A percentile compares a stretch with the other conserved stretches of the same genome.
phyloP scores from a whole-genome alignment of 2,797 vertebrate genomes.

The Emys orbicularis region DNA sequence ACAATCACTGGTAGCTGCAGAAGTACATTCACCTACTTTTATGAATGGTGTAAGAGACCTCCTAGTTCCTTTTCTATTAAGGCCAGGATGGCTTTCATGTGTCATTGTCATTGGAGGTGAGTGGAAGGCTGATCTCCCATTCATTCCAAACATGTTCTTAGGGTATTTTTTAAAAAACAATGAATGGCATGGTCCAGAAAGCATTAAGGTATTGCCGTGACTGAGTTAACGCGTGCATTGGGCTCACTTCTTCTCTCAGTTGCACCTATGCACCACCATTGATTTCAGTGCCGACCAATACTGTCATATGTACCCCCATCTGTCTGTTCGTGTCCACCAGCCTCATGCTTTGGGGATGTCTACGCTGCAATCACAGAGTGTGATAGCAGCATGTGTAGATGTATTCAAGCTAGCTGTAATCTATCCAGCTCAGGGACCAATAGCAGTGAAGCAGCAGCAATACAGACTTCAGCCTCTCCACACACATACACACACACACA shows the following conservation, averaged over 20 bases:
- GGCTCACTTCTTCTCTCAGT: neutral
- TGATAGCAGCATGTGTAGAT: neutral
- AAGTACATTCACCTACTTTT: neutral
- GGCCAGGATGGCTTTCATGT: neutral
- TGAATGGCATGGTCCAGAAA: neutral
- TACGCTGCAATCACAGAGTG: neutral
- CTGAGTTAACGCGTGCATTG: rapidly evolving
- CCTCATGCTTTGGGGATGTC: neutral
- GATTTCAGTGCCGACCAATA: neutral
- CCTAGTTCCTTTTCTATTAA: neutral
- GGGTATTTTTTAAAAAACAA: neutral
- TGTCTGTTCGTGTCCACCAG: neutral
- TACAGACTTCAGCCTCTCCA: no score
- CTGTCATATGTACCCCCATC: neutral
- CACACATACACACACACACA: no score
- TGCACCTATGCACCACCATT: rapidly evolving
- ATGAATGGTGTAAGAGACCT: no score
- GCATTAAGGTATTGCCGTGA: neutral
- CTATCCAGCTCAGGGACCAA: neutral
- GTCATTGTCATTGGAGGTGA: neutral
- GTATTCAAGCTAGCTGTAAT: neutral
- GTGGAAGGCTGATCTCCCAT: neutral
- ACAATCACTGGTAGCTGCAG: neutral
- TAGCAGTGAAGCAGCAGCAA: neutral
- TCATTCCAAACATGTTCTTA: neutral